phyloP scores from a whole-genome alignment of 2,113 vertebrate species.

The Phoenicopterus ruber region DNA sequence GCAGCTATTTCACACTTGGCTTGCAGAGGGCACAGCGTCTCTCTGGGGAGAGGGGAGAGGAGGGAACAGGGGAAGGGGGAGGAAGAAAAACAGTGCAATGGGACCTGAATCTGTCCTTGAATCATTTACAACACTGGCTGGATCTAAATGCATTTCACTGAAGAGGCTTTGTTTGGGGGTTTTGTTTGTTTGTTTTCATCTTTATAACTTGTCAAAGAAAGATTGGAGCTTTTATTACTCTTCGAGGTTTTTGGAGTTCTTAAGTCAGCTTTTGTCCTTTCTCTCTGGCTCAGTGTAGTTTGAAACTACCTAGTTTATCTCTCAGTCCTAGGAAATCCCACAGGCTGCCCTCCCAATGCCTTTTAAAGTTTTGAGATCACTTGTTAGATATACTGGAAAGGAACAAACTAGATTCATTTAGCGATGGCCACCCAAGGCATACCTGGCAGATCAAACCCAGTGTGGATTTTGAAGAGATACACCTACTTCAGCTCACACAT shows the following conservation, averaged over 20 bases:
- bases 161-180: background rate
- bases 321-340: background rate
- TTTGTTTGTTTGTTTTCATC: background rate
- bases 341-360: background rate
- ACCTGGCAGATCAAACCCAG: background rate
- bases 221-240: background rate
- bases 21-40: background rate
- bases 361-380: background rate
- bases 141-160: background rate
- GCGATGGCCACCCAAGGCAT: background rate
- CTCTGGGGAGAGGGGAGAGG: background rate
- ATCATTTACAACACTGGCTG: background rate
- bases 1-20: slow-evolving; percentile 51
- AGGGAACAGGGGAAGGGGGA: background rate
- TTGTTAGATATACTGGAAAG: background rate
- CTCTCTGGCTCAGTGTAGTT: background rate
- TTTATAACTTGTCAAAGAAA: background rate
- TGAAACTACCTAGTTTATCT: background rate
- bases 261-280: background rate
- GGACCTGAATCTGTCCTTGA: background rate
- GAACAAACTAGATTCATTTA: background rate
- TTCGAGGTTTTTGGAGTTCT: background rate
- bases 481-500: background rate
- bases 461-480: background rate
- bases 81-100: background rate